A percentile compares a stretch with the other conserved stretches of the same genome.
Conservation (phyloP, 2,888 invertebrate genomes). For the Amphipoea lucens region DNA sequence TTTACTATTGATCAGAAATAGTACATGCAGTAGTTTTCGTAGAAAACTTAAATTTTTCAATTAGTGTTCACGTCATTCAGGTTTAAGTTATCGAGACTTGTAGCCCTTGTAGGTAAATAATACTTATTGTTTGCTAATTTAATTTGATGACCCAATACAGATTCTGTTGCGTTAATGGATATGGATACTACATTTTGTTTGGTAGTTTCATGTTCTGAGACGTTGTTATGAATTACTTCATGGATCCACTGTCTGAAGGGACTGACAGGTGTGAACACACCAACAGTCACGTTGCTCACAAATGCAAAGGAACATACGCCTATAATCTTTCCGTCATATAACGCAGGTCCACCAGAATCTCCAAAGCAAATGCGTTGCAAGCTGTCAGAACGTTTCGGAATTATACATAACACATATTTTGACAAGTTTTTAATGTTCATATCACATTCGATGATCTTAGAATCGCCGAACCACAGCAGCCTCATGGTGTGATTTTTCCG, state of each 20-base stretch:
- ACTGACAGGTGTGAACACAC: constrained; percentile 8
- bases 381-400: background rate
- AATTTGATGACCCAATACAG: background rate
- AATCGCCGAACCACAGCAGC: background rate
- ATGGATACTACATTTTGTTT: background rate
- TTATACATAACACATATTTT: background rate
- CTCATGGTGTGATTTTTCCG: background rate
- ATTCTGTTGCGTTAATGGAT: background rate
- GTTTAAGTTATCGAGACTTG: background rate
- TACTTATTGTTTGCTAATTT: background rate
- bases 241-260: background rate
- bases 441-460: background rate
- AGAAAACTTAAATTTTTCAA: background rate
- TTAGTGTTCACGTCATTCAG: background rate
- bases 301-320: constrained; percentile 1
- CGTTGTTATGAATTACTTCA: background rate
- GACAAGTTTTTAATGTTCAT: background rate
- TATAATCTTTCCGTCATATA: background rate
- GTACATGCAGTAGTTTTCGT: too few relatives aligned
- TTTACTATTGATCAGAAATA: too few relatives aligned
- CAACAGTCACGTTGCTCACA: background rate
- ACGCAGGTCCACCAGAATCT: constrained; percentile 10
- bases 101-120: background rate
- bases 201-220: background rate
- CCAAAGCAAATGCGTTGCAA: background rate